Percentiles rank a stretch among this genome's conserved stretches.
These are phyloP conservation scores for Onychomys arenicola DNA, from an alignment of 2,797 vertebrate species.

Conservation along the genomic window DNA sequence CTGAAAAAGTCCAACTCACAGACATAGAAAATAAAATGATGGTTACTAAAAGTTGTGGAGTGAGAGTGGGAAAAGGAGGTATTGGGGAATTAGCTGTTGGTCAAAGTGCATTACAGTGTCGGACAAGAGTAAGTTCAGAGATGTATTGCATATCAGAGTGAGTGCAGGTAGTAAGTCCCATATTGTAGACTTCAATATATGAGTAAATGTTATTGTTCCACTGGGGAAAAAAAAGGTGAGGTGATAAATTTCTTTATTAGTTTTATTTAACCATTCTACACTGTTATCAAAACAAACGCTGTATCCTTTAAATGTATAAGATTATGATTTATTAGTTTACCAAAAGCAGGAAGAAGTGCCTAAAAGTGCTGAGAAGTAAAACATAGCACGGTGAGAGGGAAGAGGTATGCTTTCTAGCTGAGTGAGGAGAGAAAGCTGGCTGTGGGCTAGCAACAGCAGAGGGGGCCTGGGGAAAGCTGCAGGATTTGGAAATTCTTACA, in stretches of 20 bases:
- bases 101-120: background rate
- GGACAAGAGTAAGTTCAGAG: background rate
- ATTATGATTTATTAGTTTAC: background rate
- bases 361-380: slow-evolving; percentile 52
- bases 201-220: background rate
- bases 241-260: background rate
- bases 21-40: background rate
- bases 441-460: background rate
- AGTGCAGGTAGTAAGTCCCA: background rate
- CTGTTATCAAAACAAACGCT: background rate
- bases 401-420: background rate
- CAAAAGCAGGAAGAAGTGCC: background rate
- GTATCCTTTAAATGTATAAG: background rate
- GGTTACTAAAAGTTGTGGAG: background rate
- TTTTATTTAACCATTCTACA: background rate
- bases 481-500: background rate
- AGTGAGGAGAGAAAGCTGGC: background rate
- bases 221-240: background rate
- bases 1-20: background rate
- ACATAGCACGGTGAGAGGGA: background rate
- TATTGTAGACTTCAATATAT: background rate
- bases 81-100: background rate
- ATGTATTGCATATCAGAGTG: background rate
- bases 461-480: background rate
- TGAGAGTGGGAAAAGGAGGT: background rate